Evolutionary conservation across 2,797 vertebrate genomes (phyloP).

Genomic region (Halcyon leucocephala): DNA sequence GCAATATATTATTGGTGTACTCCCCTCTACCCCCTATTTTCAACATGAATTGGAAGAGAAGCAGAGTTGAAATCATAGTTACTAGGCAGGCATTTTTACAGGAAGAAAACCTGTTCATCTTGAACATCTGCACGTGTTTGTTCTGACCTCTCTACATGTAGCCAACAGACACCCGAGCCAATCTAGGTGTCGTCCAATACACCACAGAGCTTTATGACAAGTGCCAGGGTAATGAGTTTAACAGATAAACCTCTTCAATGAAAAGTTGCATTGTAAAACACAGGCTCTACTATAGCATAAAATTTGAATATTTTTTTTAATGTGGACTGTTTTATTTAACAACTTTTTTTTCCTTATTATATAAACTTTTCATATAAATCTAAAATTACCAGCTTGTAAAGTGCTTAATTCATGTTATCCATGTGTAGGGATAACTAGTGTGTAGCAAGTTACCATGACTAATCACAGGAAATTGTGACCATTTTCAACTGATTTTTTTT

Average conservation of each 20-base stretch:
- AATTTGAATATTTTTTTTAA: not conserved
- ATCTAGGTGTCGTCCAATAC: not conserved
- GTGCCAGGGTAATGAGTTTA: not conserved
- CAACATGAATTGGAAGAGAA: not conserved
- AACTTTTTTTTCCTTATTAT: not conserved
- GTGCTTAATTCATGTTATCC: not conserved
- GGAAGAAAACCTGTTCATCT: not conserved
- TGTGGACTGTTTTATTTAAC: not conserved
- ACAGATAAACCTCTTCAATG: not conserved
- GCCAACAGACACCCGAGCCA: not conserved
- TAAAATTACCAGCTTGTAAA: not conserved
- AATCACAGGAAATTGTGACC: not conserved
- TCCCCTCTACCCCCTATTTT: not conserved
- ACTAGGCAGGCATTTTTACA: not conserved
- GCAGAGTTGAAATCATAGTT: not conserved
- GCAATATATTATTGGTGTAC: not conserved
- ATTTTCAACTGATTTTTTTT: not conserved
- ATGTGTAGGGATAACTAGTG: not conserved
- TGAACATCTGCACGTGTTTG: not conserved
- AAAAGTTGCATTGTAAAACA: not conserved
- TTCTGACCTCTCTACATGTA: not conserved
- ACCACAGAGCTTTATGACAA: not conserved
- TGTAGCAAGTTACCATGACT: not conserved
- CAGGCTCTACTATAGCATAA: not conserved
- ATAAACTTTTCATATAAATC: not conserved